Conservation (phyloP, 2,113 vertebrate genomes). For the Gasterosteus aculeatus region DNA sequence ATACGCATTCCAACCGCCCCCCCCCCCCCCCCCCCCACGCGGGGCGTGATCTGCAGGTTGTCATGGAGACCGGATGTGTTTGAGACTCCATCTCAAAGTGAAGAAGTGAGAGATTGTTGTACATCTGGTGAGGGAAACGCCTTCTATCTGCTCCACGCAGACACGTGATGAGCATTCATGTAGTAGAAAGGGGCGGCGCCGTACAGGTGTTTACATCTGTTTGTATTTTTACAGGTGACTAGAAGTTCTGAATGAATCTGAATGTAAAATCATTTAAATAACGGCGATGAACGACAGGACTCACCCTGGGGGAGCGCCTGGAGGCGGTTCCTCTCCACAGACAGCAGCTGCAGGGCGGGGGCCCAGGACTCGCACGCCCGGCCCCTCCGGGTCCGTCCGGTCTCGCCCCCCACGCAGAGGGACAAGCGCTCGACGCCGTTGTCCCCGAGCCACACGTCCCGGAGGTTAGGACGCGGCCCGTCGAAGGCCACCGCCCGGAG, state of each 20-base stretch:
- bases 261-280: too few species aligned
- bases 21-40: neutral
- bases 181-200: too few species aligned
- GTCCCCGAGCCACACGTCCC: conserved; percentile 73
- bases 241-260: too few species aligned
- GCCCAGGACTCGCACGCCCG: conserved; percentile 75
- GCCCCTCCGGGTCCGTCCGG: conserved; percentile 24
- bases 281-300: conserved; percentile 29
- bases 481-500: conserved; percentile 53
- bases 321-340: conserved; percentile 84
- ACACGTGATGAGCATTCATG: too few species aligned
- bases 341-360: conserved; percentile 79
- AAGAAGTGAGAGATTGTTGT: too few species aligned
- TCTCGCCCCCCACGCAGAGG: conserved; percentile 61
- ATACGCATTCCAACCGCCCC: neutral
- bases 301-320: conserved; percentile 85
- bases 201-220: too few species aligned
- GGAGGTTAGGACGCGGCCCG: conserved; percentile 51
- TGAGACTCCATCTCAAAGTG: too few species aligned
- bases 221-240: too few species aligned
- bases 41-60: conserved; percentile 10
- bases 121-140: too few species aligned
- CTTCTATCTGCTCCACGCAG: too few species aligned
- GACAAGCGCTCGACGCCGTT: conserved; percentile 77
- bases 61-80: neutral